Conservation (phyloP, 2,797 vertebrate genomes). For the Parauchenoglanis ngamensis region DNA sequence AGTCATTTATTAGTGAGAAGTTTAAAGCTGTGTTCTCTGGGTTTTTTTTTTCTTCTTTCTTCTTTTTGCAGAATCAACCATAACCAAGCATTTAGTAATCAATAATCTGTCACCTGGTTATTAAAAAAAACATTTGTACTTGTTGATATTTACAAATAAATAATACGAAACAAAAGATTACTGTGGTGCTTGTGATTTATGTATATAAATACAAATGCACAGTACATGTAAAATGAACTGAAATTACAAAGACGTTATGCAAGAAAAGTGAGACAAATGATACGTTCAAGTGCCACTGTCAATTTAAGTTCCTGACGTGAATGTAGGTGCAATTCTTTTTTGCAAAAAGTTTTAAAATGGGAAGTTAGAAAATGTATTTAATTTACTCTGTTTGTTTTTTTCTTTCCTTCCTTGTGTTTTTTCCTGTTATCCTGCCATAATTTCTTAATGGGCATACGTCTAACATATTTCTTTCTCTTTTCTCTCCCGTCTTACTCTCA, state of each 20-base stretch:
- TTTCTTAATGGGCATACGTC: neutral
- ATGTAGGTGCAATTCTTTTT: neutral
- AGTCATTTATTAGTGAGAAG: neutral
- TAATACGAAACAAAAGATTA: neutral
- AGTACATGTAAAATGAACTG: neutral
- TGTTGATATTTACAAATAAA: conserved; percentile 45
- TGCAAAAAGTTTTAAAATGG: neutral
- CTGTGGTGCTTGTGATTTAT: neutral
- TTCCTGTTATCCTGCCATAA: neutral
- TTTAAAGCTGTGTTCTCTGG: neutral
- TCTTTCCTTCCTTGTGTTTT: neutral
- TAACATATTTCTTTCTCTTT: neutral
- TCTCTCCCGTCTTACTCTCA: neutral
- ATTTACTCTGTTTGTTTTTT: neutral
- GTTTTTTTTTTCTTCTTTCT: neutral
- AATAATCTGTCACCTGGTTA: neutral
- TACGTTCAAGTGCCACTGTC: neutral
- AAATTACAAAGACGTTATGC: neutral
- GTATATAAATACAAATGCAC: neutral
- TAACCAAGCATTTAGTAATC: neutral
- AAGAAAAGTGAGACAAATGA: neutral
- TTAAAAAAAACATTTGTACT: neutral
- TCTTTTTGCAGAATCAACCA: neutral
- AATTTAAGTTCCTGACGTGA: neutral
- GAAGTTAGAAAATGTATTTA: neutral